Evolutionary conservation across 2,888 invertebrate species (phyloP).

Genomic region (Parascotia fuliginaria): DNA sequence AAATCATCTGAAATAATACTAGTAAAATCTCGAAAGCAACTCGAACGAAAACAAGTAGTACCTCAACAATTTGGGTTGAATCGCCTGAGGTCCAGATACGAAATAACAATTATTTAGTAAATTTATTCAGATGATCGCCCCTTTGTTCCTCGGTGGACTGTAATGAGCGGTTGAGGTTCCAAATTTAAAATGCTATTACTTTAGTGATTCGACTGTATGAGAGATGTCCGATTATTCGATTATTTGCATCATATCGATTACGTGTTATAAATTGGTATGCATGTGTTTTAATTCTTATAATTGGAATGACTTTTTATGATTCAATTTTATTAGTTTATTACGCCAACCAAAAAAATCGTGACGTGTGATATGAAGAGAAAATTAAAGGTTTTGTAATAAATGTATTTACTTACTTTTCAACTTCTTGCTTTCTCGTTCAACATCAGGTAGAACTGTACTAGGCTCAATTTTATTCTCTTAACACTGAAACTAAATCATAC

Average conservation of each 20-base stretch:
- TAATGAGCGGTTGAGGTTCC: constrained; percentile 67
- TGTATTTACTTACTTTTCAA: too few relatives aligned
- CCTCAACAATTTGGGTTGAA: constrained; percentile 33
- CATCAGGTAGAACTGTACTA: too few relatives aligned
- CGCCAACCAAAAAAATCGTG: too few relatives aligned
- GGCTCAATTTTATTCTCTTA: too few relatives aligned
- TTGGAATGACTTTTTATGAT: too few relatives aligned
- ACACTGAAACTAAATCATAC: too few relatives aligned
- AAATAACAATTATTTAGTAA: constrained; percentile 82
- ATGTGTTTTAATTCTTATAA: too few relatives aligned
- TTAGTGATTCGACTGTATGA: constrained; percentile 51
- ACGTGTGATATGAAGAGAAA: too few relatives aligned
- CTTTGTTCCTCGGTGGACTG: constrained; percentile 64
- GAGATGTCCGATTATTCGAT: constrained; percentile 27
- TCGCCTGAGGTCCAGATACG: constrained; percentile 57
- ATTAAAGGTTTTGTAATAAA: too few relatives aligned
- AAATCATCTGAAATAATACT: background rate
- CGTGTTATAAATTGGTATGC: constrained; percentile 2
- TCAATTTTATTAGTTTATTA: too few relatives aligned
- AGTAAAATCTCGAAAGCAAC: constrained; percentile 1
- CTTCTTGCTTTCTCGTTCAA: too few relatives aligned
- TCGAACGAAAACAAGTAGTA: constrained; percentile 29
- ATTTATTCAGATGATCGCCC: constrained; percentile 77
- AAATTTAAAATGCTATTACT: constrained; percentile 74
- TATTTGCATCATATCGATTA: constrained; percentile 20